phyloP scores from a whole-genome alignment of 92 coral and sea anemone species.

The Heliopora coerulea region DNA sequence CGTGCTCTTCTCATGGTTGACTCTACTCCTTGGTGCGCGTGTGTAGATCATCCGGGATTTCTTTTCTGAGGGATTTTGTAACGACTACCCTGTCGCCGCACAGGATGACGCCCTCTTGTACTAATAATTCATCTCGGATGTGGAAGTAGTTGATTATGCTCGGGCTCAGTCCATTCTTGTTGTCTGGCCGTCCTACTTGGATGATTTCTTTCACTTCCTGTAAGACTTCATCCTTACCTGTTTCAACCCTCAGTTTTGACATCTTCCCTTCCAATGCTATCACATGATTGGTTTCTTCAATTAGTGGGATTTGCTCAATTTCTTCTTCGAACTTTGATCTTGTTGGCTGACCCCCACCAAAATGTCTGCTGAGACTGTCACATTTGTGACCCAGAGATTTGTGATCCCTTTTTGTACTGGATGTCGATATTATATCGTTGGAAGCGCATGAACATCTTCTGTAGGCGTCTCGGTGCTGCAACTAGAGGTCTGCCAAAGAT shows the following conservation, averaged over 20 bases:
- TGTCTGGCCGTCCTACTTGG: slow-evolving; percentile 11
- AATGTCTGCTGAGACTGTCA: no score
- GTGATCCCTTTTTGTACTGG: no score
- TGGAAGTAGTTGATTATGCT: not conserved
- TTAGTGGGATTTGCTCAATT: no score
- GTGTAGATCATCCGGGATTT: no score
- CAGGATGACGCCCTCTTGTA: not conserved
- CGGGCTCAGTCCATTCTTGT: not conserved
- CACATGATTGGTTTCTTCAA: no score
- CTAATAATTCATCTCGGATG: not conserved
- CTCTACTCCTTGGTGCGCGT: slow-evolving; percentile 3
- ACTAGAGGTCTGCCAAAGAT: slow-evolving; percentile 62
- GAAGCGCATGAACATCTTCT: slow-evolving; percentile 9
- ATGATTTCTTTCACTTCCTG: not conserved
- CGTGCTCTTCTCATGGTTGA: slow-evolving; percentile 34
- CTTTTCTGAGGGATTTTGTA: no score
- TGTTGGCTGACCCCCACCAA: no score
- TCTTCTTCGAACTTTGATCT: no score
- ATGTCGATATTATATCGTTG: not conserved
- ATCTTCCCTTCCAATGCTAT: no score
- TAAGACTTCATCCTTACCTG: no score
- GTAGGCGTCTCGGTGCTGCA: slow-evolving; percentile 35
- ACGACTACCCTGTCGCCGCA: not conserved
- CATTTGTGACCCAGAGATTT: not conserved
- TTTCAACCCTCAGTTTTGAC: no score